Evolutionary conservation across 2,888 invertebrate species (phyloP), one percentile per base, ranked within the genome.

Genomic region (Perdita meconis): DNA sequence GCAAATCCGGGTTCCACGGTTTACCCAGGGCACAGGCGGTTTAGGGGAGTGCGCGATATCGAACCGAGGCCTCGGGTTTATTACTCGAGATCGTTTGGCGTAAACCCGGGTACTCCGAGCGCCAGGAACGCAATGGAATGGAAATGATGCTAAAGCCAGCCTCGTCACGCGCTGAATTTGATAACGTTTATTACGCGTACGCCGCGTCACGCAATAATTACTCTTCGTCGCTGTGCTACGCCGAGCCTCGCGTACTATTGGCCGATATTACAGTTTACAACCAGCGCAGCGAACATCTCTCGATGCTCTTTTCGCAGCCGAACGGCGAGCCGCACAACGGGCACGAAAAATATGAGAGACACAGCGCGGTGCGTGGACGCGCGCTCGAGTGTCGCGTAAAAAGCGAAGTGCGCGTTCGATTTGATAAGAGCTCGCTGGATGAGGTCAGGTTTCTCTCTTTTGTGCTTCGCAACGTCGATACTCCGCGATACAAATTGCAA

Each of bases 121-220:
- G n/a, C n/a, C n/a, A n/a, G n/a, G 24, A 3, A 12, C 12, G n/a
- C 56, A 19, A 40, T 16, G 47, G n/a, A 47, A 61, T 61, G 61
- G 60, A 44, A 69, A 72, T 38, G n/a, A 42, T 40, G 60, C 56
- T 30, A 13, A 36, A 24, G 51, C 40, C 19, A n/a, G 22, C 12
- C 22, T 22, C 16, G 40, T 24, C 1, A 56, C 38, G 47, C 38
- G 34, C 3, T 51, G 72, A 63, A 56, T 56, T 73, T 51, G 73
- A 60, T 40, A 40, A 55, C 34, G 55, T 66, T 60, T 38, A 38
- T 72, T 55, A 56, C 72, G 53, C 60, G 60, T 40, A 42, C 55
- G 22, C 65, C 63, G 51, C 57, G 78, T 47, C 19, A 55, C 65
- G 61, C 65, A 56, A 71, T 71, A 81, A 80, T 80, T 65, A 71